These are phyloP conservation scores for Melanophora roralis DNA, from an alignment of 2,888 invertebrate species.

Conservation along the genomic window DNA sequence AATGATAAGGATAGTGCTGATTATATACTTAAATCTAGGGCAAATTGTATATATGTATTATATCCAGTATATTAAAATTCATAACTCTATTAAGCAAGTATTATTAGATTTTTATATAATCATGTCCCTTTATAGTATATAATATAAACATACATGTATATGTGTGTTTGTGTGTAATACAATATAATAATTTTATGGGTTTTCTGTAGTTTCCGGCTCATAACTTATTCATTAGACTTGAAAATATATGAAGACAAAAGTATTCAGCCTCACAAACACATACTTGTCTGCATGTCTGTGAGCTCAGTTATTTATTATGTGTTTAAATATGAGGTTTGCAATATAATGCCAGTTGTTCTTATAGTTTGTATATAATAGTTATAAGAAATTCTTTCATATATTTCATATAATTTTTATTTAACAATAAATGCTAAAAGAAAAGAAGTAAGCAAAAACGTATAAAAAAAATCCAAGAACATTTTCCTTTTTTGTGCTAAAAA, in stretches of 20 bases:
- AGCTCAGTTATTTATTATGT: background rate
- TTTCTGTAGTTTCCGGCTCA: conserved; percentile 24
- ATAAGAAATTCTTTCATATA: background rate
- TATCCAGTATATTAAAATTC: conserved; percentile 11
- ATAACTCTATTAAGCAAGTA: conserved; percentile 24
- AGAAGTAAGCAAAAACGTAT: too few relatives aligned
- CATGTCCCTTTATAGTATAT: too few relatives aligned
- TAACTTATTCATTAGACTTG: conserved; percentile 43
- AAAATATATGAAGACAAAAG: background rate
- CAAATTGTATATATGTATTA: background rate
- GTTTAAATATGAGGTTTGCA: conserved; percentile 12
- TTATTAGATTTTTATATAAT: background rate
- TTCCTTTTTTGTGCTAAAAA: too few relatives aligned
- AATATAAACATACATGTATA: background rate
- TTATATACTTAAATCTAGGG: conserved; percentile 33
- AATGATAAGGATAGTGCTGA: conserved; percentile 7
- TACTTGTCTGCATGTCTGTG: background rate
- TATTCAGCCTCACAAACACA: background rate
- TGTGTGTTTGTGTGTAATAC: conserved; percentile 2
- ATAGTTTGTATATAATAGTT: conserved; percentile 7
- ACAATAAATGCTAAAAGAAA: background rate
- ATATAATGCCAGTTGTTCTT: background rate
- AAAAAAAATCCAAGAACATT: too few relatives aligned
- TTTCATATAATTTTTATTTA: background rate
- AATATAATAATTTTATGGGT: conserved; percentile 29